Evolutionary conservation across 1,140 invertebrate species (phyloP).

Genomic region (Aradophagus sp.): DNA sequence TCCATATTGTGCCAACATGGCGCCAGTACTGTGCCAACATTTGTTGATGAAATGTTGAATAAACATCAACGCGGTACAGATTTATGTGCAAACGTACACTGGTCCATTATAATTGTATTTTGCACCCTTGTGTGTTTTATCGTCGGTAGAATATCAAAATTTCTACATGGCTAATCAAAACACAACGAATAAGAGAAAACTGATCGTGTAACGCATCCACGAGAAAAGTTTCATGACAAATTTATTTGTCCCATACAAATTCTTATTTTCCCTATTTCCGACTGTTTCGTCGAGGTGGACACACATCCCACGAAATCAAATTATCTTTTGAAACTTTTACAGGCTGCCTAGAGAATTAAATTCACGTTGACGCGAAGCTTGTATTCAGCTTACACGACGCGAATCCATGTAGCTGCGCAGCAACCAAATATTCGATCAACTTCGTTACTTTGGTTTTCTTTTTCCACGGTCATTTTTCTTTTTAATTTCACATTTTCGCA

Average conservation of each 20-base stretch:
- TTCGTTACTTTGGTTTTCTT: no score
- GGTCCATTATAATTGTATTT: no score
- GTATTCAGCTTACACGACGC: slow-evolving; percentile 34
- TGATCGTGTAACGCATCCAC: slow-evolving; percentile 7
- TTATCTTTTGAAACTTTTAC: slow-evolving; percentile 54
- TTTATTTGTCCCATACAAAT: slow-evolving; percentile 44
- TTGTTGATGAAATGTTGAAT: no score
- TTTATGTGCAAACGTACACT: no score
- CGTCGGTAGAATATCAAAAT: no score
- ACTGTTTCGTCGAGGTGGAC: slow-evolving; percentile 43
- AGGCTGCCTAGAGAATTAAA: slow-evolving; percentile 40
- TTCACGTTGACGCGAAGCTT: slow-evolving; percentile 39
- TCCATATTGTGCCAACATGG: no score
- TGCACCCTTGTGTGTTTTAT: no score
- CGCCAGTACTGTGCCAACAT: no score
- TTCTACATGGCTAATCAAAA: slow-evolving; percentile 15
- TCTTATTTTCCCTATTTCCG: slow-evolving; percentile 51
- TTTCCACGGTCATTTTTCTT: no score
- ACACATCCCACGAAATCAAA: slow-evolving; percentile 48
- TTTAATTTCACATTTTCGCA: neutral
- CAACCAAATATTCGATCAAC: no score
- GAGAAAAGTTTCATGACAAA: slow-evolving; percentile 38
- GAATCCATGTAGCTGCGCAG: slow-evolving; percentile 17
- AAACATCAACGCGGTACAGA: no score
- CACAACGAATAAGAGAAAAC: slow-evolving; percentile 3